phyloP scores from a whole-genome alignment of 2,888 invertebrate genomes.

The Ochropleura leucogaster region DNA sequence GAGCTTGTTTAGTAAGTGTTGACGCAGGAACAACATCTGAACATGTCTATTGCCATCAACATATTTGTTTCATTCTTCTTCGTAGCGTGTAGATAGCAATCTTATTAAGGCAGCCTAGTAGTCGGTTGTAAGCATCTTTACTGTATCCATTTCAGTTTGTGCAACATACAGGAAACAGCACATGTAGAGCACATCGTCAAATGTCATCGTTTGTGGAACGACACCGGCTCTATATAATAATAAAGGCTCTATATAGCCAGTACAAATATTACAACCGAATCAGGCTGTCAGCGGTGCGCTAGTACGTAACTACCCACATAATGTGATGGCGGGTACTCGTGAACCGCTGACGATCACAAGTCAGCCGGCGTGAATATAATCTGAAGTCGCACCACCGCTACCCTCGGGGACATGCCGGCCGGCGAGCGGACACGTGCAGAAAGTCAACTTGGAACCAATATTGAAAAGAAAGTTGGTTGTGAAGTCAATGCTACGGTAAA shows the following conservation, averaged over 20 bases:
- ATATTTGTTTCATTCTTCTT: neutral
- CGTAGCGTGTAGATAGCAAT: neutral
- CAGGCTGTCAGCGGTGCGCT: neutral
- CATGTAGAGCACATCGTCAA: neutral
- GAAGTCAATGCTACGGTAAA: no score
- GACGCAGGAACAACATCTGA: neutral
- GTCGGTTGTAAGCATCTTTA: neutral
- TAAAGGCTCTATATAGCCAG: neutral
- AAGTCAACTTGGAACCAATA: neutral
- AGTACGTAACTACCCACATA: neutral
- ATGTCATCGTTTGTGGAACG: neutral
- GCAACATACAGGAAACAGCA: neutral
- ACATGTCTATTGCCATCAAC: neutral
- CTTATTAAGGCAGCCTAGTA: neutral
- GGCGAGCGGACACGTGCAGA: neutral
- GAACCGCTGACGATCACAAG: constrained; percentile 48
- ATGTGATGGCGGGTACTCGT: constrained; percentile 13
- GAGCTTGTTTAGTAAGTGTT: neutral
- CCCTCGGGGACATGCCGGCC: constrained; percentile 32
- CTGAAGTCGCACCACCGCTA: constrained; percentile 45
- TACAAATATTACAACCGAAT: constrained; percentile 22
- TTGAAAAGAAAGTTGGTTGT: neutral
- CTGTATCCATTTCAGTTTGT: neutral
- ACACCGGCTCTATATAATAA: neutral
- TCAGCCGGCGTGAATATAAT: constrained; percentile 58